These are phyloP conservation scores for Brachionichthys hirsutus DNA, from an alignment of 2,113 vertebrate species.

Conservation along the genomic window DNA sequence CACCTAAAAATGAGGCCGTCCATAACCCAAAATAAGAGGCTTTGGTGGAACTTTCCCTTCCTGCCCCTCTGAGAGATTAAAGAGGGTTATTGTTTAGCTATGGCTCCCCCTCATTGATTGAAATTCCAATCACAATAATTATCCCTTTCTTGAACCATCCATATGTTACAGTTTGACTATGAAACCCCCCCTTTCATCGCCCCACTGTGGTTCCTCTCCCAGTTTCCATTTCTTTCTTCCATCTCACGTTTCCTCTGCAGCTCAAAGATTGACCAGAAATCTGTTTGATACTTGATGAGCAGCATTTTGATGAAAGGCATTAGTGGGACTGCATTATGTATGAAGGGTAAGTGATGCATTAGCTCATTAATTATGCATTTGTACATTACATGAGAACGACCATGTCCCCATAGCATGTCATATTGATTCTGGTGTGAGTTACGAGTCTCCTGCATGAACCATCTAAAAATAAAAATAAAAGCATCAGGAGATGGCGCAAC, in stretches of 20 bases:
- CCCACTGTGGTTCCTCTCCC: conserved; percentile 32
- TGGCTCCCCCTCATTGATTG: conserved; percentile 51
- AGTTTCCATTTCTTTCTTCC: conserved; percentile 27
- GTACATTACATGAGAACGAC: conserved; percentile 73
- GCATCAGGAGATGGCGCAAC: conserved; percentile 52
- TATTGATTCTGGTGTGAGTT: conserved; percentile 74
- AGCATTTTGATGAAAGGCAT: conserved; percentile 69
- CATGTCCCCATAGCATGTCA: conserved; percentile 71
- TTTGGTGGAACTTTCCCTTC: conserved; percentile 55
- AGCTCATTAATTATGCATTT: conserved; percentile 74
- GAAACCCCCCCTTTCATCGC: conserved; percentile 43
- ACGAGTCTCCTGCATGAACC: conserved; percentile 50
- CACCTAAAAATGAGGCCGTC: conserved; percentile 48
- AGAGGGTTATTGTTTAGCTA: conserved; percentile 56
- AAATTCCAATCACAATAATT: conserved; percentile 64
- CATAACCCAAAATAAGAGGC: conserved; percentile 46
- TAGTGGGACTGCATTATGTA: conserved; percentile 73
- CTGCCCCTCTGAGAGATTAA: conserved; percentile 45
- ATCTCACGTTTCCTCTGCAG: conserved; percentile 54
- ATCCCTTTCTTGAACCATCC: conserved; percentile 59
- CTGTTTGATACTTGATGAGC: conserved; percentile 75
- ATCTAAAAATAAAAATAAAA: conserved; percentile 59
- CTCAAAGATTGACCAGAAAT: conserved; percentile 63
- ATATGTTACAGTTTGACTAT: conserved; percentile 61
- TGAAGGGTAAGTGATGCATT: conserved; percentile 70